Evolutionary conservation across 2,888 invertebrate species (phyloP), one percentile per base, ranked within the genome.

Genomic region (Sphaerophoria rueppellii): DNA sequence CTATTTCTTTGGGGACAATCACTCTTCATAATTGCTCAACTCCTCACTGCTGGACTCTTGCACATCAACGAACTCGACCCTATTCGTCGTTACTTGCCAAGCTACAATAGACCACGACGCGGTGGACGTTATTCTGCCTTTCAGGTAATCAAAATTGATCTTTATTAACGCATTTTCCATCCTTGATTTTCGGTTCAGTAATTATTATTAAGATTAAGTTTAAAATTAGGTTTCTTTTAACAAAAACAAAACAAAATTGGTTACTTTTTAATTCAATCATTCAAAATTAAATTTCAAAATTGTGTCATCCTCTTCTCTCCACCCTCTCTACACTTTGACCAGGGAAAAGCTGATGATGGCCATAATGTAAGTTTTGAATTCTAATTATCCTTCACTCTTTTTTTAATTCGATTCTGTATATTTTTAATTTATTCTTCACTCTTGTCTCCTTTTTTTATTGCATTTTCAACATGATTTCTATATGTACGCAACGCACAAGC

Each of bases 1-100:
- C 90, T 97, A 76, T 98, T 96, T 92, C 93, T 99, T 50, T 99
- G 98, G 98, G 98, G 98, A 87, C 99, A 99, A 93, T 95, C 99
- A 0, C 93, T 99, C 93, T 98, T 98, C 92, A 95, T 99, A 82
- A 95, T 99, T 88, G 95, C 98, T 0, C 97, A 98, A 91, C 93
- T 99, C 63, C 93, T 99, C 81, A 98, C 97, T 2, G 96, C 96
- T 37, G 96, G 97, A 0, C 93, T 99, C 82, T 93, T 99, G 72
- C 97, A 98, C 90, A 96, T 98, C 46, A 98, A 98, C 89, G 99
- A 99, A 92, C 92, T 99, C 83, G 99, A 99, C 92, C 98, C 98
- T 0, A 97, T 99, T 87, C 93, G 98, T 61, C 94, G 99, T 43
- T 98, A 99, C 92, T 93, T 99, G 88, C 99, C 99, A 0, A 98